Evolutionary conservation across 2,888 invertebrate species (phyloP).

Genomic region (Tribolium freemani): DNA sequence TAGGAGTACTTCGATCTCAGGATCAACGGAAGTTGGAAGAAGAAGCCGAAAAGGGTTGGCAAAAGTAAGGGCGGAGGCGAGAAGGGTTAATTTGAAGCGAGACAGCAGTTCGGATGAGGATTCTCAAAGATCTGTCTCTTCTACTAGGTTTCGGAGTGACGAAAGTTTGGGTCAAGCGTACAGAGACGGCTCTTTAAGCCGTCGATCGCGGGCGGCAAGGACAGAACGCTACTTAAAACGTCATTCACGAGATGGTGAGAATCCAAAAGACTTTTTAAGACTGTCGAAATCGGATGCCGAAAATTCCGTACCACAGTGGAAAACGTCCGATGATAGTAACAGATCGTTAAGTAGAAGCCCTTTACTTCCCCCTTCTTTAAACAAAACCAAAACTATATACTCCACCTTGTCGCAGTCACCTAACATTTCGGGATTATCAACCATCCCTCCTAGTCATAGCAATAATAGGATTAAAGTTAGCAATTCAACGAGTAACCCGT

Average conservation of each 20-base stretch:
- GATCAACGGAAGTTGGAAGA: slow-evolving; percentile 70
- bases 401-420: slow-evolving; percentile 54
- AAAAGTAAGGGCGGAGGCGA: slow-evolving; percentile 79
- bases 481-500: slow-evolving; percentile 60
- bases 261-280: slow-evolving; percentile 62
- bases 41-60: slow-evolving; percentile 73
- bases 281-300: slow-evolving; percentile 63
- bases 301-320: slow-evolving; percentile 50
- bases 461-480: slow-evolving; percentile 59
- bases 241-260: slow-evolving; percentile 80
- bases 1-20: slow-evolving; percentile 64
- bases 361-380: slow-evolving; percentile 47
- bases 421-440: slow-evolving; percentile 63
- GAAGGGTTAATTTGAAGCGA: slow-evolving; percentile 73
- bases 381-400: slow-evolving; percentile 50
- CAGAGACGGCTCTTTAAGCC: slow-evolving; percentile 72
- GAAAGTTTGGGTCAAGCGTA: slow-evolving; percentile 72
- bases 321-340: slow-evolving; percentile 54
- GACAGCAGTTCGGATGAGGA: slow-evolving; percentile 82
- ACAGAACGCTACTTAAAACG: slow-evolving; percentile 86
- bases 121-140: slow-evolving; percentile 78
- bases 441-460: slow-evolving; percentile 65
- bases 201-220: slow-evolving; percentile 79
- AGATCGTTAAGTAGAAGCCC: slow-evolving; percentile 61
- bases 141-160: slow-evolving; percentile 78